Evolutionary conservation across 1,140 invertebrate genomes (phyloP).

Genomic region (Arion vulgaris): DNA sequence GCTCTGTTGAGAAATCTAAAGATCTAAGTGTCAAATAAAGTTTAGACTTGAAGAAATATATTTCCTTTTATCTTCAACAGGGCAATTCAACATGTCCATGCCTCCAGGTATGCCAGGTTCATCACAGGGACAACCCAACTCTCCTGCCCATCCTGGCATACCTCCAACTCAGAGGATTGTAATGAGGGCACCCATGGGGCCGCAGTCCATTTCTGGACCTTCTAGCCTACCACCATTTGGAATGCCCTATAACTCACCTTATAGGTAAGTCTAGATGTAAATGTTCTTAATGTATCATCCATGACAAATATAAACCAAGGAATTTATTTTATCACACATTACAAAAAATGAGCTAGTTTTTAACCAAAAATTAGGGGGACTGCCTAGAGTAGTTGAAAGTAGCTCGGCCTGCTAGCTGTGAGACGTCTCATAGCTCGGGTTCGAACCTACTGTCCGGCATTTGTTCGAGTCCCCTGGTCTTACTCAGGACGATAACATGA

Average conservation of each 20-base stretch:
- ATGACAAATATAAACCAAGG: background rate
- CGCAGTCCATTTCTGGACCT: background rate
- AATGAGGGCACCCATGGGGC: constrained; percentile 9
- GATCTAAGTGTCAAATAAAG: too few relatives aligned
- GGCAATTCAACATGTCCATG: constrained; percentile 34
- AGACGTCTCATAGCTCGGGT: too few relatives aligned
- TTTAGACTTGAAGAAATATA: too few relatives aligned
- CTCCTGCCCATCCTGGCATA: constrained; percentile 28
- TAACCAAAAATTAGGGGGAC: too few relatives aligned
- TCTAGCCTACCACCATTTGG: constrained; percentile 30
- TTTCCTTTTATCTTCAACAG: too few relatives aligned
- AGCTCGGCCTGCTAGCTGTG: too few relatives aligned
- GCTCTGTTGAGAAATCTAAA: too few relatives aligned
- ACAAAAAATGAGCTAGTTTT: background rate
- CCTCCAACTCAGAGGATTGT: constrained; percentile 3
- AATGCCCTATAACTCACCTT: constrained; percentile 17
- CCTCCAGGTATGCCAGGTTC: constrained; percentile 36
- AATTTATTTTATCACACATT: background rate
- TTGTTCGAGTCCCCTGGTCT: too few relatives aligned
- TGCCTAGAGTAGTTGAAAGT: too few relatives aligned
- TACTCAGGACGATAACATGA: too few relatives aligned
- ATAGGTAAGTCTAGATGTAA: constrained; percentile 4
- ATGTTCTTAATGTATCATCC: too few relatives aligned
- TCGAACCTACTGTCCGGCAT: too few relatives aligned
- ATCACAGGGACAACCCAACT: constrained; percentile 21